Evolutionary conservation across 2,888 invertebrate species (phyloP).

Genomic region (Steromphala cineraria): DNA sequence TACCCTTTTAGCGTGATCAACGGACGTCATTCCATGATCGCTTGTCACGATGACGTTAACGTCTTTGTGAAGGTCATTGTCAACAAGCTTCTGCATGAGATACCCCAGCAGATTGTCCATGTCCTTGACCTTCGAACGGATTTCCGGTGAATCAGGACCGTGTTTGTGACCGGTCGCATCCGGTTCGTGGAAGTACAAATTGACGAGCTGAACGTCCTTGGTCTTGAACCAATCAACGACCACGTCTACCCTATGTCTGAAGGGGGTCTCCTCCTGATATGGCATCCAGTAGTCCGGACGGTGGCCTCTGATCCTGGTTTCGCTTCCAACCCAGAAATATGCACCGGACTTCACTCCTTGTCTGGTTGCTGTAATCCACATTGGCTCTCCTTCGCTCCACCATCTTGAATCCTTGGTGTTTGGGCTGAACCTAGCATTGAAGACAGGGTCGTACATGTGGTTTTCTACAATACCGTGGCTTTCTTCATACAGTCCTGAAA

Average conservation of each 20-base stretch:
- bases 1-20: conserved; percentile 43
- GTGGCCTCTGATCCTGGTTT: conserved; percentile 77
- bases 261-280: conserved; percentile 76
- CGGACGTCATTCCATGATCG: conserved; percentile 69
- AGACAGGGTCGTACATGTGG: conserved; percentile 78
- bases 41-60: conserved; percentile 65
- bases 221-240: conserved; percentile 75
- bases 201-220: conserved; percentile 48
- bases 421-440: conserved; percentile 53
- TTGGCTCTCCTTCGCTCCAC: conserved; percentile 67
- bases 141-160: conserved; percentile 57
- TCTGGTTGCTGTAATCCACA: conserved; percentile 77
- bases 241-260: conserved; percentile 79
- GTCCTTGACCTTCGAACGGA: conserved; percentile 45
- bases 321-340: conserved; percentile 82
- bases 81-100: conserved; percentile 40
- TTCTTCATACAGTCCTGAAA: conserved; percentile 81
- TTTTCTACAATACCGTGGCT: conserved; percentile 83
- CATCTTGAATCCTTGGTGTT: conserved; percentile 48
- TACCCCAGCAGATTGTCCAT: conserved; percentile 56
- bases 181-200: conserved; percentile 66
- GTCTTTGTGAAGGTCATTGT: conserved; percentile 34
- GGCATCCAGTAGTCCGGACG: conserved; percentile 68
- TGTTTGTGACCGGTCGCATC: conserved; percentile 59
- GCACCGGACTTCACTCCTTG: conserved; percentile 77